phyloP scores from a whole-genome alignment of 2,888 invertebrate species.

The Rhamnusium bicolor region DNA sequence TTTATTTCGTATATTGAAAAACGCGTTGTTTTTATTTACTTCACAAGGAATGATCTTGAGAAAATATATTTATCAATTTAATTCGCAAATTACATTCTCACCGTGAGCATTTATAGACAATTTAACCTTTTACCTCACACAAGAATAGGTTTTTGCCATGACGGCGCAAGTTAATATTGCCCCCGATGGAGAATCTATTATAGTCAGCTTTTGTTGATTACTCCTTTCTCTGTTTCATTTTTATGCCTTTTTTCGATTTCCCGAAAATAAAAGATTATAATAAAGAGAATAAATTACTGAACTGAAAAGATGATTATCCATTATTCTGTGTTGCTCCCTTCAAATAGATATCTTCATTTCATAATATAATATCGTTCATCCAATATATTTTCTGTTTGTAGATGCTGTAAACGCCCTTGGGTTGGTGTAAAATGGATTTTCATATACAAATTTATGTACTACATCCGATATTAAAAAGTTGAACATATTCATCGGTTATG shows the following conservation, averaged over 20 bases:
- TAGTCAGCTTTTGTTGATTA: no score
- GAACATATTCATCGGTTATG: background rate
- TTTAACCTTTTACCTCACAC: no score
- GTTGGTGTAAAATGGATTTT: background rate
- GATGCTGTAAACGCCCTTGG: background rate
- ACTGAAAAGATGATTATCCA: background rate
- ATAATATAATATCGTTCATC: background rate
- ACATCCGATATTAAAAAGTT: background rate
- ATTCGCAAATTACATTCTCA: no score
- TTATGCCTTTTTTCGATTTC: background rate
- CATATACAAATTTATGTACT: background rate
- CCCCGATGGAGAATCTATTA: no score
- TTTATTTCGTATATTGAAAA: no score
- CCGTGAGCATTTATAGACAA: no score
- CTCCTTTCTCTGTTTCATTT: no score
- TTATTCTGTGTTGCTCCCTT: background rate
- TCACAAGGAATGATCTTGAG: no score
- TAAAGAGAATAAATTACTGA: background rate
- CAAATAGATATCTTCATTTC: background rate
- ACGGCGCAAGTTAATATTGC: no score
- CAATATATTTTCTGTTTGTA: background rate
- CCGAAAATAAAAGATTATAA: background rate
- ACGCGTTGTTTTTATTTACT: no score
- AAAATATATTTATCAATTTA: no score
- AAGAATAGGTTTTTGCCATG: no score